Conservation (phyloP, 2,888 invertebrate genomes). For the Sesia bembeciformis region DNA sequence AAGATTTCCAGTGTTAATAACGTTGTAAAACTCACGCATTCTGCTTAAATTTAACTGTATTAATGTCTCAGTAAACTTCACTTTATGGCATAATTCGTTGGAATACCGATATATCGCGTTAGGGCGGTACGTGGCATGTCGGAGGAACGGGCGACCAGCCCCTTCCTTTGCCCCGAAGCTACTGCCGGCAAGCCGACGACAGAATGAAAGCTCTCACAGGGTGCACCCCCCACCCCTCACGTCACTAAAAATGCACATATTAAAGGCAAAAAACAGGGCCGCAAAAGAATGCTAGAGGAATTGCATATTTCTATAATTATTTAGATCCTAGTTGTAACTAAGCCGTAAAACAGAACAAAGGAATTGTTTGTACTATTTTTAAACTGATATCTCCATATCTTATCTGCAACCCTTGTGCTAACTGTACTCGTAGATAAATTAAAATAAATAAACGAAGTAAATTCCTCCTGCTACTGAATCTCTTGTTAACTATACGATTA, state of each 20-base stretch:
- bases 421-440: no score
- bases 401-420: no score
- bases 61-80: slow-evolving; percentile 4
- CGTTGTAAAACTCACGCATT: slow-evolving; percentile 4
- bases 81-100: slow-evolving; percentile 10
- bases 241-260: slow-evolving; percentile 57
- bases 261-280: slow-evolving; percentile 37
- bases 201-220: slow-evolving; percentile 39
- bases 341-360: no score
- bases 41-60: slow-evolving; percentile 2
- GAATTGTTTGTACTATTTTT: no score
- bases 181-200: slow-evolving; percentile 35
- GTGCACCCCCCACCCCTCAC: slow-evolving; percentile 35
- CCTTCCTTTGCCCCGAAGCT: slow-evolving; percentile 40
- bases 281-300: slow-evolving; percentile 47
- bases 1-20: slow-evolving; percentile 5
- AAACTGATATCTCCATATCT: no score
- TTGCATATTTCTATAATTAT: slow-evolving; percentile 29
- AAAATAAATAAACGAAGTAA: no score
- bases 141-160: slow-evolving; percentile 42
- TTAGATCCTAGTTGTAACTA: no score
- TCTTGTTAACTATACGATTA: no score
- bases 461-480: no score
- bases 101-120: slow-evolving; percentile 2
- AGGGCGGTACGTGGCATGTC: slow-evolving; percentile 4